These are phyloP conservation scores for Morone saxatilis DNA, from an alignment of 2,113 vertebrate genomes.

Conservation along the genomic window DNA sequence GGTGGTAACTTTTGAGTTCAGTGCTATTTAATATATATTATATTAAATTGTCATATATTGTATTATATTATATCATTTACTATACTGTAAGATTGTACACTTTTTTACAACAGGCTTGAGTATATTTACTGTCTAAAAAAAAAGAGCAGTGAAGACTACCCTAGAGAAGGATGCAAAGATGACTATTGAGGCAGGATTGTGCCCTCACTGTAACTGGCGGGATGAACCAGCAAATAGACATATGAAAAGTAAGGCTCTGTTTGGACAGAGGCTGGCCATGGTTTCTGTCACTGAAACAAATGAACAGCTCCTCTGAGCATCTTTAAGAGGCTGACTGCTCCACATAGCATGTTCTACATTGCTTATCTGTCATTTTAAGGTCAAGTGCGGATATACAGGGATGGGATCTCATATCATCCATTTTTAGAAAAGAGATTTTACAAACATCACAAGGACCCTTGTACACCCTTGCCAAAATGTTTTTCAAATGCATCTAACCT, in stretches of 20 bases:
- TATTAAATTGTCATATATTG: background rate
- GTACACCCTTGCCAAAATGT: background rate
- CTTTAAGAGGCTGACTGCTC: slow-evolving; percentile 15
- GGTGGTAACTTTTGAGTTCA: background rate
- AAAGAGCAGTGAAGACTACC: too few relatives aligned
- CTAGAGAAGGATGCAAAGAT: too few relatives aligned
- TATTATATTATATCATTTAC: background rate
- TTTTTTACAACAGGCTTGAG: background rate
- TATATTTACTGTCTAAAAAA: too few relatives aligned
- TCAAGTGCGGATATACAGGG: slow-evolving; percentile 8
- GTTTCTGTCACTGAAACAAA: slow-evolving; percentile 19
- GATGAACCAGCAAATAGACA: background rate
- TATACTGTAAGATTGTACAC: background rate
- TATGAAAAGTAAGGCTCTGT: background rate
- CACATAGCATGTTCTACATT: background rate
- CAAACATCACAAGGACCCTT: slow-evolving; percentile 16
- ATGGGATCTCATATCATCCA: slow-evolving; percentile 19
- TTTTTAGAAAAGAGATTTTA: slow-evolving; percentile 32
- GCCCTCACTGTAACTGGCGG: too few relatives aligned
- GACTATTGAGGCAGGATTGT: too few relatives aligned
- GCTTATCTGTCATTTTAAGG: slow-evolving; percentile 27
- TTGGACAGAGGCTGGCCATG: background rate
- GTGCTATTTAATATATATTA: background rate
- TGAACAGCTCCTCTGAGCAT: slow-evolving; percentile 21
- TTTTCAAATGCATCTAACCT: slow-evolving; percentile 32